These are phyloP conservation scores for Cathartes aura DNA, from an alignment of 2,113 vertebrate species.

Conservation along the genomic window DNA sequence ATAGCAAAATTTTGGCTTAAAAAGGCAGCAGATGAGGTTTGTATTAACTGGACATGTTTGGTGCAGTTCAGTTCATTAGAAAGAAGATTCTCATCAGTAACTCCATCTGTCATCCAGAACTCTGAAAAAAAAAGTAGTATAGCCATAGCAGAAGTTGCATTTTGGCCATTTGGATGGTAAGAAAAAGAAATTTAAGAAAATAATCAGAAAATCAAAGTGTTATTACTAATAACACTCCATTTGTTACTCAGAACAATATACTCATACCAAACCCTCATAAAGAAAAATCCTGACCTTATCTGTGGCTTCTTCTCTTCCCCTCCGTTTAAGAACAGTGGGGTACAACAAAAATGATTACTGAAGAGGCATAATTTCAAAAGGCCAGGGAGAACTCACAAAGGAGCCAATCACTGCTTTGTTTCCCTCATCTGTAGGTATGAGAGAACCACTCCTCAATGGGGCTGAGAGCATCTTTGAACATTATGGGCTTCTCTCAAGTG, in stretches of 20 bases:
- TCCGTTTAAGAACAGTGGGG: not conserved
- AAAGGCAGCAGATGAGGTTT: not conserved
- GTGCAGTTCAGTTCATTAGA: not conserved
- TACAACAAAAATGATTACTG: not conserved
- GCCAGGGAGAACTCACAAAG: not conserved
- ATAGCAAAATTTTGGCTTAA: not conserved
- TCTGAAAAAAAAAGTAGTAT: not conserved
- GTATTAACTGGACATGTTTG: not conserved
- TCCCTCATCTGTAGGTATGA: rapidly evolving
- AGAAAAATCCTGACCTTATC: not conserved
- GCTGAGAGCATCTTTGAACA: not conserved
- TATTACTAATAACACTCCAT: not conserved
- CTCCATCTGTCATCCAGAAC: not conserved
- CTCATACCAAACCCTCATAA: not conserved
- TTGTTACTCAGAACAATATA: not conserved
- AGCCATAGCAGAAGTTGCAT: not conserved
- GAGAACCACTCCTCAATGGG: not conserved
- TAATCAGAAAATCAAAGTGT: not conserved
- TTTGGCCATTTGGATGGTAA: not conserved
- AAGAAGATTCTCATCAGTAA: not conserved
- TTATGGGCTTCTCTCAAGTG: not conserved
- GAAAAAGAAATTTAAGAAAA: not conserved
- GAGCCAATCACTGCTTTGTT: rapidly evolving
- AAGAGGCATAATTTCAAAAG: not conserved
- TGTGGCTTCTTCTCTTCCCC: not conserved